These are phyloP conservation scores for Teleogryllus oceanicus DNA, from an alignment of 2,888 invertebrate genomes.

Conservation along the genomic window DNA sequence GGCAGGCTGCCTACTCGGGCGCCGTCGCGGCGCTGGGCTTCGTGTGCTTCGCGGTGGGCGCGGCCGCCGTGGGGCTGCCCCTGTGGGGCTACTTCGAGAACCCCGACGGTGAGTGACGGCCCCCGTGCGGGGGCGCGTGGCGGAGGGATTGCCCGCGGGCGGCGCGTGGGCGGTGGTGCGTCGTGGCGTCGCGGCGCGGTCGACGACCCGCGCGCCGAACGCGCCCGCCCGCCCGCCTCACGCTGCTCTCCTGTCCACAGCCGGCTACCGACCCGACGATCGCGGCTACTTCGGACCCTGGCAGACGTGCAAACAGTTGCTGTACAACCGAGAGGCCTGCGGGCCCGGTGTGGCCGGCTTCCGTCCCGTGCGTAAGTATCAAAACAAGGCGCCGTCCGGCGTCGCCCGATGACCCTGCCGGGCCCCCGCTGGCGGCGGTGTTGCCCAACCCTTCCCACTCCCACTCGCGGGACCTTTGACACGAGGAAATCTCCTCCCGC, in stretches of 20 bases:
- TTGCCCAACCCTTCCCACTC: not conserved
- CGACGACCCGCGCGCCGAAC: too few species aligned
- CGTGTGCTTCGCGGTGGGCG: conserved; percentile 75
- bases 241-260: not conserved
- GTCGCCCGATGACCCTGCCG: not conserved
- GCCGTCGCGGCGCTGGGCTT: conserved; percentile 68
- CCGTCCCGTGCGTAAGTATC: conserved; percentile 34
- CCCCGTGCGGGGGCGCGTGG: not conserved
- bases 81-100: conserved; percentile 83
- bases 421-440: not conserved
- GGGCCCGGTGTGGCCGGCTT: conserved; percentile 54
- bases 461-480: too few species aligned
- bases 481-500: too few species aligned
- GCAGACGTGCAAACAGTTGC: conserved; percentile 76
- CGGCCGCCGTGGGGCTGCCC: conserved; percentile 77
- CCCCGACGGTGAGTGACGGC: conserved; percentile 55
- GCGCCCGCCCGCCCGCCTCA: not conserved
- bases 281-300: conserved; percentile 86
- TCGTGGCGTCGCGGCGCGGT: not conserved
- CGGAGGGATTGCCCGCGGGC: not conserved
- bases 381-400: not conserved
- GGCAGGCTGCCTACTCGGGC: conserved; percentile 62
- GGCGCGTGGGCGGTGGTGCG: not conserved
- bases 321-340: conserved; percentile 79
- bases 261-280: conserved; percentile 58